Evolutionary conservation across 2,113 vertebrate species (phyloP).

Genomic region (Nothoprocta perdicaria): DNA sequence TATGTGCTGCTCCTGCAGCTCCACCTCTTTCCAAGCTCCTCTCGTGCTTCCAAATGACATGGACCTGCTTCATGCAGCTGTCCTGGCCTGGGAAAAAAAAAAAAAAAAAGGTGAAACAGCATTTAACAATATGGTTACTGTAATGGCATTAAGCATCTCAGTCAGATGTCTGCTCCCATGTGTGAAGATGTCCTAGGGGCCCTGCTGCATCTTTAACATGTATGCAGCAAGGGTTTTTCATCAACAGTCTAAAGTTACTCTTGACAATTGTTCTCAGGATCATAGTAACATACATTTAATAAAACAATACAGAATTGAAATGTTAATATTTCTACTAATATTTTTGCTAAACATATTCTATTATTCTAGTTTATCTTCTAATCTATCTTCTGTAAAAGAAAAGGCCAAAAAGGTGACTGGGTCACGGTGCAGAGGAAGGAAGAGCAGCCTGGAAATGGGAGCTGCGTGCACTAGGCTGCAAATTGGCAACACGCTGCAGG

Average conservation of each 20-base stretch:
- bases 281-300: background rate
- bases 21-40: background rate
- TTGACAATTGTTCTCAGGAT: background rate
- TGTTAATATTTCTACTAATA: background rate
- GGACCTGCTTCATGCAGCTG: background rate
- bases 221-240: background rate
- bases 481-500: background rate
- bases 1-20: background rate
- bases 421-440: constrained; percentile 19
- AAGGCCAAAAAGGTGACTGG: background rate
- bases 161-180: background rate
- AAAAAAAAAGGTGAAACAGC: background rate
- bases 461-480: background rate
- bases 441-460: constrained; percentile 28
- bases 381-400: background rate
- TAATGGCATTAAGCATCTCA: background rate
- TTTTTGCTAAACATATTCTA: background rate
- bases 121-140: background rate
- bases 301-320: background rate
- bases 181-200: background rate
- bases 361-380: background rate
- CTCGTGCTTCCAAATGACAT: background rate
- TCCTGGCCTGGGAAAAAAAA: background rate
- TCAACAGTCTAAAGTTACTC: background rate
- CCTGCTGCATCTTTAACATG: background rate